Percentiles rank a stretch among this genome's conserved stretches.
Conservation (phyloP, 1,140 invertebrate genomes). For the Ganaspis sp. region DNA sequence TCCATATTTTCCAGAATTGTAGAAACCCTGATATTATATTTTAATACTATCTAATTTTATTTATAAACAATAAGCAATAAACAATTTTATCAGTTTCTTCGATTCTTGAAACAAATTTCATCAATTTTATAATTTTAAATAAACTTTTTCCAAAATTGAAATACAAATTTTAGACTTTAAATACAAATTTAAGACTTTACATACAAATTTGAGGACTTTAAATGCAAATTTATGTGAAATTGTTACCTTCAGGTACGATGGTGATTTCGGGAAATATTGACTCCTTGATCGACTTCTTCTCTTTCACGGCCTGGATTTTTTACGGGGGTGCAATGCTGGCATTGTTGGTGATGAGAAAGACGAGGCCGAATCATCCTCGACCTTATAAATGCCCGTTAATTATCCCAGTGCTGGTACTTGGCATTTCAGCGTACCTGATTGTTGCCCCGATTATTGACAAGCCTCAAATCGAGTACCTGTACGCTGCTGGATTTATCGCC, state of each 20-base stretch:
- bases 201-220: slow-evolving; percentile 24
- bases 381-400: slow-evolving; percentile 94
- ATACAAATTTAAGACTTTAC: background rate
- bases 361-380: slow-evolving; percentile 90
- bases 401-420: slow-evolving; percentile 91
- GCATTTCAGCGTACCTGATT: slow-evolving; percentile 93
- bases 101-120: too few species aligned
- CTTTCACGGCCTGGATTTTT: slow-evolving; percentile 96
- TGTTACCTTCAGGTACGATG: slow-evolving; percentile 82
- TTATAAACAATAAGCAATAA: too few species aligned
- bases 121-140: too few species aligned
- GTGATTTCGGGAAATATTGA: slow-evolving; percentile 92
- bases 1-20: too few species aligned
- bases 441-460: slow-evolving; percentile 94
- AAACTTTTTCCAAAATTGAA: background rate
- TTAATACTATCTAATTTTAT: too few species aligned
- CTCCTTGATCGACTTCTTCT: slow-evolving; percentile 95
- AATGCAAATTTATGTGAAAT: background rate
- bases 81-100: too few species aligned
- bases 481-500: slow-evolving; percentile 91
- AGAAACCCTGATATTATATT: too few species aligned
- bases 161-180: background rate
- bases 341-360: slow-evolving; percentile 91
- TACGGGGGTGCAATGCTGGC: slow-evolving; percentile 94
- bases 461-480: slow-evolving; percentile 93